Evolutionary conservation across 2,113 vertebrate genomes (phyloP).

Genomic region (Leptobrachium ailaonicum): DNA sequence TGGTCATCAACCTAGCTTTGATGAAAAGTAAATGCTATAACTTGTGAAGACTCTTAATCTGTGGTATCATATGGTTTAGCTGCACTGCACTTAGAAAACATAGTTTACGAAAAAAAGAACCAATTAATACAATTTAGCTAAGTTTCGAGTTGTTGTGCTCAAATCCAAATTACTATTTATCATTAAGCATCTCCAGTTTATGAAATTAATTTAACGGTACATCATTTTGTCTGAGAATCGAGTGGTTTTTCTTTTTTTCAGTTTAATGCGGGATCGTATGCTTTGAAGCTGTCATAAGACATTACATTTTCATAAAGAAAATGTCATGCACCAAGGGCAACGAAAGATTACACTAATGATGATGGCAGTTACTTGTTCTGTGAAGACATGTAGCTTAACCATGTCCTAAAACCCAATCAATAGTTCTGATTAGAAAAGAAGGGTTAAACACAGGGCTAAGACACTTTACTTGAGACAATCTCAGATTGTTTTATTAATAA

Average conservation of each 20-base stretch:
- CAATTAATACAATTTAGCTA: too few species aligned
- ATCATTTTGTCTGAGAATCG: too few species aligned
- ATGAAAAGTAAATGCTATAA: too few species aligned
- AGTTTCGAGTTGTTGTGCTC: too few species aligned
- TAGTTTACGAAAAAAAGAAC: too few species aligned
- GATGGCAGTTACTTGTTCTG: conserved; percentile 22
- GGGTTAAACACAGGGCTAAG: conserved; percentile 5
- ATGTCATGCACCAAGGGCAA: conserved; percentile 36
- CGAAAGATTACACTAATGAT: conserved; percentile 38
- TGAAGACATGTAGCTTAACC: conserved; percentile 22
- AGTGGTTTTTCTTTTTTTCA: background rate
- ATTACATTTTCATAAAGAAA: conserved; percentile 13
- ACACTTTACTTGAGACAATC: conserved; percentile 17
- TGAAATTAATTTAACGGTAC: too few species aligned
- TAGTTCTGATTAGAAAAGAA: conserved; percentile 28
- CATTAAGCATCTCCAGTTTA: too few species aligned
- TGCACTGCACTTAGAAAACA: too few species aligned
- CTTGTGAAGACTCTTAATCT: too few species aligned
- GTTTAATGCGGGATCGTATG: background rate
- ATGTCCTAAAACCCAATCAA: conserved; percentile 26
- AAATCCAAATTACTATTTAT: too few species aligned
- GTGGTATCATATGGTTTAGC: too few species aligned
- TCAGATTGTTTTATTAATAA: conserved; percentile 23
- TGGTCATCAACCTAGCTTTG: too few species aligned
- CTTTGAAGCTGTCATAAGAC: conserved; percentile 13